Percentiles rank a stretch among this genome's conserved stretches.
phyloP scores from a whole-genome alignment of 2,888 invertebrate species.

The Chrysolina oricalcia region DNA sequence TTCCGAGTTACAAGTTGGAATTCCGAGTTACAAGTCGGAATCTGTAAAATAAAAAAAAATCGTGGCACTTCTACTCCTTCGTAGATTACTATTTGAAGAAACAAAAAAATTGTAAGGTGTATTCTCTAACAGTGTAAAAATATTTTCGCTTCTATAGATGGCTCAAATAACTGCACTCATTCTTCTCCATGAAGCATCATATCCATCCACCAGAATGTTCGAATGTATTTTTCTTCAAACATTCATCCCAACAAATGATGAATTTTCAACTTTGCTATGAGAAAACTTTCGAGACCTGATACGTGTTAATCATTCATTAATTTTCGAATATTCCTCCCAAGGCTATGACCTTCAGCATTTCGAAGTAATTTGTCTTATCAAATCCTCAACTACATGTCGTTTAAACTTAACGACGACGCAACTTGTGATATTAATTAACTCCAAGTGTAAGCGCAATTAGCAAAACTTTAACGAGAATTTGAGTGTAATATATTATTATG shows the following conservation, averaged over 20 bases:
- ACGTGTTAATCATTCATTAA: slow-evolving; percentile 34
- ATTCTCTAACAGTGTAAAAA: too few species aligned
- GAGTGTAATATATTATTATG: slow-evolving; percentile 41
- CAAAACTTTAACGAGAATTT: slow-evolving; percentile 47
- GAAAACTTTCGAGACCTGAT: neutral
- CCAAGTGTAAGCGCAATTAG: slow-evolving; percentile 45
- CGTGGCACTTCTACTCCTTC: too few species aligned
- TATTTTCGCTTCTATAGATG: too few species aligned
- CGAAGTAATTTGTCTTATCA: slow-evolving; percentile 45
- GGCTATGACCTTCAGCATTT: slow-evolving; percentile 26
- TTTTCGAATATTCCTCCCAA: neutral
- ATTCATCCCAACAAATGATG: neutral
- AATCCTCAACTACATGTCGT: slow-evolving; percentile 42
- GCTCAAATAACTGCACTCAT: neutral
- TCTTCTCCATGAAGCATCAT: neutral
- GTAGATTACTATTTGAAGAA: too few species aligned
- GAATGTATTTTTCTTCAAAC: neutral
- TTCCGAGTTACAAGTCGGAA: too few species aligned
- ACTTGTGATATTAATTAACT: slow-evolving; percentile 46
- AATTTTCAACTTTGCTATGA: neutral
- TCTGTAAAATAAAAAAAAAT: too few species aligned
- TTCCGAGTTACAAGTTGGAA: too few species aligned
- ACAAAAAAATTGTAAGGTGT: too few species aligned
- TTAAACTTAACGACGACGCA: slow-evolving; percentile 36
- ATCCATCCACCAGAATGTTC: neutral